Conservation (phyloP, 1,140 invertebrate species). For the Teleogryllus occipitalis region DNA sequence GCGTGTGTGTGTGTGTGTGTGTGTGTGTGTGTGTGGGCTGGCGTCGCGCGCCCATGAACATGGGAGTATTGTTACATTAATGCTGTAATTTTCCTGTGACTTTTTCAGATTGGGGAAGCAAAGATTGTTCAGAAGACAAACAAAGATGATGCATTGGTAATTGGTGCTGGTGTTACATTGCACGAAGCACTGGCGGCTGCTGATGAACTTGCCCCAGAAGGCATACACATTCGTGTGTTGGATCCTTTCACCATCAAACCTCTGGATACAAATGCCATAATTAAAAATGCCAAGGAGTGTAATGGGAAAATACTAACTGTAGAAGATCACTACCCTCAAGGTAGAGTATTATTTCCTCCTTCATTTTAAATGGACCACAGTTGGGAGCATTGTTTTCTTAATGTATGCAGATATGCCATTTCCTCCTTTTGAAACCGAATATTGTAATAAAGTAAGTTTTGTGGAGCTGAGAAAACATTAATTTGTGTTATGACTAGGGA, state of each 20-base stretch:
- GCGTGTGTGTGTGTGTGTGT: no score
- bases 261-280: constrained; percentile 70
- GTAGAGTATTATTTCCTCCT: constrained; percentile 39
- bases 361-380: no score
- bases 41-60: no score
- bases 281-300: constrained; percentile 67
- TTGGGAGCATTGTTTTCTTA: no score
- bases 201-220: constrained; percentile 57
- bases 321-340: constrained; percentile 95
- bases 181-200: constrained; percentile 85
- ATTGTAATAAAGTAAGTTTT: no score
- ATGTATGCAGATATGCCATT: no score
- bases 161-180: constrained; percentile 89
- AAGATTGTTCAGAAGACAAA: constrained; percentile 66
- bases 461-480: no score
- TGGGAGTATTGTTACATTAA: no score
- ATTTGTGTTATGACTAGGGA: no score
- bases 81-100: not conserved
- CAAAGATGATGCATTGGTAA: constrained; percentile 74
- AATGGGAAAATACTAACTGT: constrained; percentile 83
- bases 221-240: constrained; percentile 68
- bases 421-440: no score
- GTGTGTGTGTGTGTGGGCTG: no score
- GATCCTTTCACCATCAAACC: constrained; percentile 97
- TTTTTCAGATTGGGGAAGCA: constrained; percentile 57